Conservation (phyloP, 2,888 invertebrate species). For the Cataglyphis altisquamis region DNA sequence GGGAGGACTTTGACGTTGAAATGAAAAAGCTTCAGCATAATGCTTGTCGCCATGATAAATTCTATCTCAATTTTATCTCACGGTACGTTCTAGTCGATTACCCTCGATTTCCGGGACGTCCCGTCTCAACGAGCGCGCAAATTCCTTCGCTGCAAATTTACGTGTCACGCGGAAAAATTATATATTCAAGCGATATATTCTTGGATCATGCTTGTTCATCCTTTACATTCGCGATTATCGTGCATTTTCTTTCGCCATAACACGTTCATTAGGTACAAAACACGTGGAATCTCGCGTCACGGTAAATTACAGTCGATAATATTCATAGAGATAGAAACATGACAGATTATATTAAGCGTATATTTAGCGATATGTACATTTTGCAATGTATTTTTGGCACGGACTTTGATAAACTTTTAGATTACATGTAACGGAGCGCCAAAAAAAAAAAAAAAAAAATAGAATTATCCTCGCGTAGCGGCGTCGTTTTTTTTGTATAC, state of each 20-base stretch:
- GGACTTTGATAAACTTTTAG: constrained; percentile 32
- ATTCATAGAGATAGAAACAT: not conserved
- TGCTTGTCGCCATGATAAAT: not conserved
- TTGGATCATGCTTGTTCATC: not conserved
- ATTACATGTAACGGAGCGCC: constrained; percentile 37
- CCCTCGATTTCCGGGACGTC: not conserved
- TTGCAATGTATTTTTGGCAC: constrained; percentile 78
- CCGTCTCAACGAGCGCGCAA: not conserved
- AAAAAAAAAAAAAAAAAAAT: constrained; percentile 11
- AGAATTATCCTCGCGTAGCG: constrained; percentile 36
- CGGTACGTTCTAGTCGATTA: not conserved
- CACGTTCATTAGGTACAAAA: not conserved
- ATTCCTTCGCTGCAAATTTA: not conserved
- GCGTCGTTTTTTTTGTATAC: constrained; percentile 64
- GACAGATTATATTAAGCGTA: constrained; percentile 17
- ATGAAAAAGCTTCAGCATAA: not conserved
- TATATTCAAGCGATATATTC: not conserved
- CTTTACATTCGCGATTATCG: not conserved
- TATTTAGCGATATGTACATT: constrained; percentile 58
- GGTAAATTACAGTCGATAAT: not conserved
- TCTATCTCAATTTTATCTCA: not conserved
- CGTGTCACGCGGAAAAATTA: not conserved
- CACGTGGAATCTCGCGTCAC: not conserved
- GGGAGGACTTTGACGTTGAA: not conserved
- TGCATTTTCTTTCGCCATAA: not conserved